A percentile compares a stretch with the other conserved stretches of the same genome.
phyloP scores from a whole-genome alignment of 1,140 invertebrate genomes.

The Ladona fulva region DNA sequence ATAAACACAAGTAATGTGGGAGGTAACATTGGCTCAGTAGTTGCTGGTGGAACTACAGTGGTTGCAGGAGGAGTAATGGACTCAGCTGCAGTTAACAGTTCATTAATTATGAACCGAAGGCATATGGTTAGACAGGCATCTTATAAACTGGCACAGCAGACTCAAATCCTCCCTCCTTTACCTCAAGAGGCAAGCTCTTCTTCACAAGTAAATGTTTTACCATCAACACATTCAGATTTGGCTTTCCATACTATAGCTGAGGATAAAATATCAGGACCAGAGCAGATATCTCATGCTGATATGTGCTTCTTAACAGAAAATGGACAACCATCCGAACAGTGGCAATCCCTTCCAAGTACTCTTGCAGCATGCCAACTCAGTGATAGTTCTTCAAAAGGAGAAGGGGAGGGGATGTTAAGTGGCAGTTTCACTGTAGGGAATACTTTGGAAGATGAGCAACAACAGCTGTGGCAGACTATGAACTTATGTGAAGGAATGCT shows the following conservation, averaged over 20 bases:
- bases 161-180: constrained; percentile 48
- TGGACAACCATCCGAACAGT: constrained; percentile 35
- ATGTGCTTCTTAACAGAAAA: background rate
- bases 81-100: constrained; percentile 33
- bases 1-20: background rate
- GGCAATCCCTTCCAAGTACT: constrained; percentile 45
- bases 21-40: background rate
- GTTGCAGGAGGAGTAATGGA: constrained; percentile 29
- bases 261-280: constrained; percentile 13
- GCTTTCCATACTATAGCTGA: constrained; percentile 49
- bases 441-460: background rate
- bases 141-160: constrained; percentile 65
- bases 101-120: constrained; percentile 40
- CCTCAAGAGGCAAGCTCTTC: constrained; percentile 26
- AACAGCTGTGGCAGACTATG: background rate
- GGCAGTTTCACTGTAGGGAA: background rate
- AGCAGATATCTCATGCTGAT: background rate
- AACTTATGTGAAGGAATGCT: background rate
- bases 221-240: constrained; percentile 7
- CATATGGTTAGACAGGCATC: constrained; percentile 68
- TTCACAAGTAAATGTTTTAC: background rate
- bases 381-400: background rate
- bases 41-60: constrained; percentile 27
- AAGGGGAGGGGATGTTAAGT: background rate
- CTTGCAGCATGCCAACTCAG: constrained; percentile 48